Evolutionary conservation across 2,888 invertebrate genomes (phyloP).

Genomic region (Deilephila elpenor): DNA sequence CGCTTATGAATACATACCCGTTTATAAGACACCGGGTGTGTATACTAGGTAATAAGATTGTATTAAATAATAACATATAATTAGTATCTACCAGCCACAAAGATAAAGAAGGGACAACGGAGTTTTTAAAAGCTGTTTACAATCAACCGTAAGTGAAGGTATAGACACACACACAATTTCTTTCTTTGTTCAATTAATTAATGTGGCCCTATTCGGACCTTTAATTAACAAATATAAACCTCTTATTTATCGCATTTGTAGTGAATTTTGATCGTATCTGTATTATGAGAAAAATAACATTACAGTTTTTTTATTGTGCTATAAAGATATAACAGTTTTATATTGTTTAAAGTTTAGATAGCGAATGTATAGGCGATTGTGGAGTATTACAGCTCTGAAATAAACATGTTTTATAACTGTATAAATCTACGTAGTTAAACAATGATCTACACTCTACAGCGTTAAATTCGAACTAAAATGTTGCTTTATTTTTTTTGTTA

Average conservation of each 20-base stretch:
- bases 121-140: constrained; percentile 82
- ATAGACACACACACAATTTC: constrained; percentile 51
- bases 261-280: constrained; percentile 22
- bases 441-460: neutral
- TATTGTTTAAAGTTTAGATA: constrained; percentile 15
- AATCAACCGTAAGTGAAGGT: constrained; percentile 74
- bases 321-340: constrained; percentile 19
- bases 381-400: neutral
- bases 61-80: constrained; percentile 82
- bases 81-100: constrained; percentile 78
- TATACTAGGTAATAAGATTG: constrained; percentile 76
- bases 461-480: neutral
- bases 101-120: constrained; percentile 78
- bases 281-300: constrained; percentile 18
- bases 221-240: constrained; percentile 20
- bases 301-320: constrained; percentile 16
- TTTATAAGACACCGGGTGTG: constrained; percentile 64
- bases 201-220: constrained; percentile 15
- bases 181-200: constrained; percentile 36
- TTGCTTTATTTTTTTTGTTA: constrained; percentile 6
- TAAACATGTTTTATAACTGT: constrained; percentile 10
- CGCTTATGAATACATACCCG: constrained; percentile 61
- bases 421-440: constrained; percentile 3
- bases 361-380: neutral
- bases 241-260: constrained; percentile 25